Percentiles rank a stretch among this genome's conserved stretches.
phyloP scores from a whole-genome alignment of 2,113 vertebrate genomes.

The Balaeniceps rex region DNA sequence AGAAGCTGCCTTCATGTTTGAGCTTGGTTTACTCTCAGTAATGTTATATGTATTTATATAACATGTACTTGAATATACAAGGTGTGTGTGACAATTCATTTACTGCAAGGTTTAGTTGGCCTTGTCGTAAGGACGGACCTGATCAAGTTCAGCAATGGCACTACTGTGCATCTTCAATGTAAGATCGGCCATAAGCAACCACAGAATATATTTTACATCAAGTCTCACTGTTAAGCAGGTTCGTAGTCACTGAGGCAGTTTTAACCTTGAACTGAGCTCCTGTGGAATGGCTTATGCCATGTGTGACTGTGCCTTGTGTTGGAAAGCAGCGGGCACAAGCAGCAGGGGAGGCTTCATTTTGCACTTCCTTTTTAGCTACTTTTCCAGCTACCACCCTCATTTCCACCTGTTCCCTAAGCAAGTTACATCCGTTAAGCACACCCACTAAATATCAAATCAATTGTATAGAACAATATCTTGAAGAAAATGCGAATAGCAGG shows the following conservation, averaged over 20 bases:
- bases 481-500: background rate
- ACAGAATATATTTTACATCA: background rate
- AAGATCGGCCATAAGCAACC: background rate
- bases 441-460: conserved; percentile 15
- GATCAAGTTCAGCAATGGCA: background rate
- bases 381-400: conserved; percentile 24
- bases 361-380: background rate
- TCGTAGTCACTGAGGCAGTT: background rate
- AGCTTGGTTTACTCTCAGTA: background rate
- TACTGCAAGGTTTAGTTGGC: background rate
- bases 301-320: background rate
- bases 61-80: fast-evolving
- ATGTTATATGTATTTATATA: background rate
- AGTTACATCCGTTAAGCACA: background rate
- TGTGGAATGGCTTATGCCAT: background rate
- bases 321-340: background rate
- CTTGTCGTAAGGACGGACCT: background rate
- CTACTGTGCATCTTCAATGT: background rate
- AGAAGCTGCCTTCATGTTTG: background rate
- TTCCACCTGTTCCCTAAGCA: conserved; percentile 26
- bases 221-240: background rate
- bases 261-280: background rate
- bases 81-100: background rate
- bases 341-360: background rate
- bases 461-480: background rate